Evolutionary conservation across 1,140 invertebrate species (phyloP).

Genomic region (Rhagoletis zephyria): DNA sequence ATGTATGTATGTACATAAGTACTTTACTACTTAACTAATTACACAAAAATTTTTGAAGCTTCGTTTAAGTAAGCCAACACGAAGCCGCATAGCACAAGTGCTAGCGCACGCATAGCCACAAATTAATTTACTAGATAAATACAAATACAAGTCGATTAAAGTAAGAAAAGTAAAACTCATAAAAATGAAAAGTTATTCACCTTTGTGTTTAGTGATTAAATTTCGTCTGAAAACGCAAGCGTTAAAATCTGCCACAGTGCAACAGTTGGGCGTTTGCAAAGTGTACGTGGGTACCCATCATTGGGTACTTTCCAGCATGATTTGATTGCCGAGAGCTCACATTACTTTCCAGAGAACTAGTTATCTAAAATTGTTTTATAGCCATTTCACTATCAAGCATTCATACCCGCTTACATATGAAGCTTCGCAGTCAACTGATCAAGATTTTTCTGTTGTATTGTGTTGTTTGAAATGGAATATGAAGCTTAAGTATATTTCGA

Average conservation of each 20-base stretch:
- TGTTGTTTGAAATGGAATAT: too few species aligned
- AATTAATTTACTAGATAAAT: not conserved
- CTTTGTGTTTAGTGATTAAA: not conserved
- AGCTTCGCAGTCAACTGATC: not conserved
- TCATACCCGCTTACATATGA: too few species aligned
- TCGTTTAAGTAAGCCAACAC: not conserved
- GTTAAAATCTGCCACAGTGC: not conserved
- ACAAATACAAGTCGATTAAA: not conserved
- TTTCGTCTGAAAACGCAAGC: conserved; percentile 27
- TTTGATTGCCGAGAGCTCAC: not conserved
- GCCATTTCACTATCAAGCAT: not conserved
- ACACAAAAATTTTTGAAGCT: not conserved
- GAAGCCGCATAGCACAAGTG: not conserved
- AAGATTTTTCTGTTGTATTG: not conserved
- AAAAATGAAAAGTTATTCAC: conserved; percentile 46
- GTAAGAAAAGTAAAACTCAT: conserved; percentile 34
- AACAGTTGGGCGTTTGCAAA: not conserved
- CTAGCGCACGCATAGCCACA: not conserved
- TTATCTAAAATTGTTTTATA: not conserved
- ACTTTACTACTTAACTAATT: not conserved
- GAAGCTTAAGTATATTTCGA: too few species aligned
- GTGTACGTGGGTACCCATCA: not conserved
- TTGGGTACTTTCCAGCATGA: conserved; percentile 1
- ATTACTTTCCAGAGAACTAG: conserved; percentile 16
- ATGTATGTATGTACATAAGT: not conserved